Percentiles rank a stretch among this genome's conserved stretches.
Conservation (phyloP, 2,113 vertebrate genomes). For the Parus major region DNA sequence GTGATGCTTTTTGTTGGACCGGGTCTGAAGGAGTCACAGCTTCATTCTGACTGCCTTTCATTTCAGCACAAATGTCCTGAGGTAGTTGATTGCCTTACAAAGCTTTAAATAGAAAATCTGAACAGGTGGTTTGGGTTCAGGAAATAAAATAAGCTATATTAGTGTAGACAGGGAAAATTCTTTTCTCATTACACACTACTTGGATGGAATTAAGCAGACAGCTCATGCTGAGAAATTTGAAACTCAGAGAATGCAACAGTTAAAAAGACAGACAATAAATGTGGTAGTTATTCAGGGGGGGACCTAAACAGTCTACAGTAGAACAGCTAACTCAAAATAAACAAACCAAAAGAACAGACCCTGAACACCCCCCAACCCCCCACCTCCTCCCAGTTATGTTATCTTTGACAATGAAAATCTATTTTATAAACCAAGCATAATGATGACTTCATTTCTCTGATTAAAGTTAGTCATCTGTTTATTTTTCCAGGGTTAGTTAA, state of each 20-base stretch:
- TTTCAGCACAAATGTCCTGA: slow-evolving; percentile 17
- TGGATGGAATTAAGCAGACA: slow-evolving; percentile 74
- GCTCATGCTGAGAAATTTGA: slow-evolving; percentile 80
- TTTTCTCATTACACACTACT: slow-evolving; percentile 71
- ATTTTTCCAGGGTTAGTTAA: slow-evolving; percentile 89
- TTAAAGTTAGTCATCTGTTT: slow-evolving; percentile 89
- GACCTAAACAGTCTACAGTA: slow-evolving; percentile 46
- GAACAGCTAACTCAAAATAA: slow-evolving; percentile 51
- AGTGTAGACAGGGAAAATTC: slow-evolving; percentile 68
- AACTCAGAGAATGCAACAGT: slow-evolving; percentile 66
- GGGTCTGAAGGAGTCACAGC: not conserved
- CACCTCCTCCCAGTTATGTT: not conserved
- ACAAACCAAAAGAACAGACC: slow-evolving; percentile 1
- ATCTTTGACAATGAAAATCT: slow-evolving; percentile 57
- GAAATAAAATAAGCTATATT: slow-evolving; percentile 74
- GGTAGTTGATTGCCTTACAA: slow-evolving; percentile 38
- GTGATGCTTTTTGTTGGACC: not conserved
- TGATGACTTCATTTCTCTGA: slow-evolving; percentile 91
- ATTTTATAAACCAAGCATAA: slow-evolving; percentile 86
- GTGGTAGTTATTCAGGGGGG: slow-evolving; percentile 46
- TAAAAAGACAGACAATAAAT: slow-evolving; percentile 64
- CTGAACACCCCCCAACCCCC: not conserved
- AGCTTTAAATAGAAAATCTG: slow-evolving; percentile 64
- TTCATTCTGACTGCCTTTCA: slow-evolving; percentile 5
- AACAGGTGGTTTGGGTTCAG: slow-evolving; percentile 77